These are phyloP conservation scores for Takifugu bimaculatus DNA, from an alignment of 2,113 vertebrate genomes.

Conservation along the genomic window DNA sequence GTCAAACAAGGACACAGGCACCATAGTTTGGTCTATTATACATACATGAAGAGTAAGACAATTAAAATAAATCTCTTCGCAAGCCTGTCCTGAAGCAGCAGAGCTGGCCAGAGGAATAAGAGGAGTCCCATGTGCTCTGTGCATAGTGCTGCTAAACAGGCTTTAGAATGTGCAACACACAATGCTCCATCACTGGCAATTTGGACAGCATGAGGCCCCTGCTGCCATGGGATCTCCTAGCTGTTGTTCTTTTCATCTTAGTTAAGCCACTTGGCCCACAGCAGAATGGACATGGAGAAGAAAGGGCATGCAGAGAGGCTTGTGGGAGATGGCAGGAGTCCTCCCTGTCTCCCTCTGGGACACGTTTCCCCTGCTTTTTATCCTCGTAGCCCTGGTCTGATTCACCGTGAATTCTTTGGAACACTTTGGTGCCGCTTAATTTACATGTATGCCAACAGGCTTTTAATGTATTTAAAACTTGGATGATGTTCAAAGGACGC, in stretches of 20 bases:
- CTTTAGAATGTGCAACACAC: slow-evolving; percentile 67
- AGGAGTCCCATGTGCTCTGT: slow-evolving; percentile 53
- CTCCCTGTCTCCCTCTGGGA: slow-evolving; percentile 65
- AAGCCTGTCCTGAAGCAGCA: slow-evolving; percentile 19
- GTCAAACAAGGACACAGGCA: background rate
- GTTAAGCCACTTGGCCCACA: slow-evolving; percentile 77
- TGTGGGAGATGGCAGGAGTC: slow-evolving; percentile 69
- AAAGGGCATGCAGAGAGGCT: slow-evolving; percentile 62
- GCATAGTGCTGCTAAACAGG: slow-evolving; percentile 67
- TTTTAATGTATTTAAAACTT: slow-evolving; percentile 97
- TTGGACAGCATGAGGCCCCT: slow-evolving; percentile 57
- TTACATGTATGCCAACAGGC: slow-evolving; percentile 99
- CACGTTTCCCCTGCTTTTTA: slow-evolving; percentile 64
- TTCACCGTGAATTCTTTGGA: slow-evolving; percentile 85
- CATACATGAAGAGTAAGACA: slow-evolving; percentile 19
- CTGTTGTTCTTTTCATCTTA: slow-evolving; percentile 77
- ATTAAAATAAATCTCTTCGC: slow-evolving; percentile 47
- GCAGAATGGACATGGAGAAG: slow-evolving; percentile 67
- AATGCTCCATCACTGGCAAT: slow-evolving; percentile 69
- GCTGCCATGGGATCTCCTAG: slow-evolving; percentile 71
- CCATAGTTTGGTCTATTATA: background rate
- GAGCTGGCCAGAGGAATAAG: slow-evolving; percentile 38
- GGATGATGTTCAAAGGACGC: slow-evolving; percentile 97
- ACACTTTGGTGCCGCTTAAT: slow-evolving; percentile 88
- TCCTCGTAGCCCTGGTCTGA: slow-evolving; percentile 76